Evolutionary conservation across 2,797 vertebrate species (phyloP), one percentile per base, ranked within the genome.

Genomic region (Melanotaenia parkinsoni): DNA sequence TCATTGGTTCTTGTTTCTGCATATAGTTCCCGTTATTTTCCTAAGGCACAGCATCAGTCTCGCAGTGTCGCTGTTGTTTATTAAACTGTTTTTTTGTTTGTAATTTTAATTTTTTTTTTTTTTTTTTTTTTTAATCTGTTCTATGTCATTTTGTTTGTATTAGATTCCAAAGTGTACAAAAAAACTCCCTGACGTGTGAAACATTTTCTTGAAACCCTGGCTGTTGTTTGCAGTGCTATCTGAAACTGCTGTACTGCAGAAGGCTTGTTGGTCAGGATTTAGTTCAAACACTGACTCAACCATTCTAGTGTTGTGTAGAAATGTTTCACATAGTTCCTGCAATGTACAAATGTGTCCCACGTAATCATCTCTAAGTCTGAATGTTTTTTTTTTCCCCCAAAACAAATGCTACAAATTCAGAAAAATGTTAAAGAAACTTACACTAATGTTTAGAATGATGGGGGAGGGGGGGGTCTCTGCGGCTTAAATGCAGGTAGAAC

Each of bases 251-350:
- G 59, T 40, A 45, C 6, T 38, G 28, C 22, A 67, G 63, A 33
- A 18, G 13, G 22, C 51, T 3, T 28, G 64, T 53, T 3, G 5
- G 58, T 50, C 18, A 53, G 11, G 5, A 35, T 58, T 69, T 7
- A 1, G 3, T 24, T 30, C 54, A 1, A 30, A 3, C 20, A 65
- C 64, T 60, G 37, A 24, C 73, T 43, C 0, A 72, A 80, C 70
- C 4, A 3, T 64, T 72, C 35, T 16, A 37, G n/a, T 58, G 65
- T 74, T 80, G 18, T 67, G 77, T 66, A 67, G 0, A 61, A 78
- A 47, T 47, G 75, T 74, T 67, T 67, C 20, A 63, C 67, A 33
- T 63, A 11, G 5, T 67, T 60, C 66, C 50, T 57, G 12, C 26
- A 20, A 22, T 18, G 3, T 37, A 16, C 58, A 18, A 2, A 65